Evolutionary conservation across 2,113 vertebrate species (phyloP).

Genomic region (Tichodroma muraria): DNA sequence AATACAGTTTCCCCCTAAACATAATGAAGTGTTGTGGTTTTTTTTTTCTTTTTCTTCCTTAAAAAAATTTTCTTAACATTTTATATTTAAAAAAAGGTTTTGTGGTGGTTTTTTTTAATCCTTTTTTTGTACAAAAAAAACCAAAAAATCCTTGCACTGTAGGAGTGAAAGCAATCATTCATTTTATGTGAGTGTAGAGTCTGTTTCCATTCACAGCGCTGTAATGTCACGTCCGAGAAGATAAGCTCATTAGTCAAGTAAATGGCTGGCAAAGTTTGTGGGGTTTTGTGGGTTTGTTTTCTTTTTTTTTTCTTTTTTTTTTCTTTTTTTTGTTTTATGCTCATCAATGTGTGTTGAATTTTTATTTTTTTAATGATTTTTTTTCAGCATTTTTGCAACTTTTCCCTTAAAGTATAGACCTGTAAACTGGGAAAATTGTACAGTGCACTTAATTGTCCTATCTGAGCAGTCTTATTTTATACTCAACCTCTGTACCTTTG

Average conservation of each 20-base stretch:
- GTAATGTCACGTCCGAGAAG: slow-evolving; percentile 77
- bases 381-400: slow-evolving; percentile 82
- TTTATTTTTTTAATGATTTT: slow-evolving; percentile 26
- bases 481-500: slow-evolving; percentile 87
- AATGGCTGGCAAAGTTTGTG: slow-evolving; percentile 78
- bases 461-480: slow-evolving; percentile 89
- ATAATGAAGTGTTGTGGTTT: slow-evolving; percentile 82
- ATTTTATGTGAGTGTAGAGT: slow-evolving; percentile 79
- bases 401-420: slow-evolving; percentile 89
- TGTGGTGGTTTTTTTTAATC: background rate
- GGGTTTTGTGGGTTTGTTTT: background rate
- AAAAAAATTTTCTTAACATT: slow-evolving; percentile 83
- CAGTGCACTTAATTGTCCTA: slow-evolving; percentile 96
- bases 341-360: slow-evolving; percentile 73
- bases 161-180: slow-evolving; percentile 84
- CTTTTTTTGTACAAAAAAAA: background rate
- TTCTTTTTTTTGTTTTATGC: slow-evolving; percentile 63
- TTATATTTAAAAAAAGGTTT: slow-evolving; percentile 86
- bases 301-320: background rate
- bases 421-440: slow-evolving; percentile 99
- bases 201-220: slow-evolving; percentile 89
- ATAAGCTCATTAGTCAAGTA: slow-evolving; percentile 83
- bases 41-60: slow-evolving; percentile 58
- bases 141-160: slow-evolving; percentile 81
- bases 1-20: slow-evolving; percentile 92